These are phyloP conservation scores for Drosophila littoralis DNA, from an alignment of 1,140 invertebrate genomes.

Conservation along the genomic window DNA sequence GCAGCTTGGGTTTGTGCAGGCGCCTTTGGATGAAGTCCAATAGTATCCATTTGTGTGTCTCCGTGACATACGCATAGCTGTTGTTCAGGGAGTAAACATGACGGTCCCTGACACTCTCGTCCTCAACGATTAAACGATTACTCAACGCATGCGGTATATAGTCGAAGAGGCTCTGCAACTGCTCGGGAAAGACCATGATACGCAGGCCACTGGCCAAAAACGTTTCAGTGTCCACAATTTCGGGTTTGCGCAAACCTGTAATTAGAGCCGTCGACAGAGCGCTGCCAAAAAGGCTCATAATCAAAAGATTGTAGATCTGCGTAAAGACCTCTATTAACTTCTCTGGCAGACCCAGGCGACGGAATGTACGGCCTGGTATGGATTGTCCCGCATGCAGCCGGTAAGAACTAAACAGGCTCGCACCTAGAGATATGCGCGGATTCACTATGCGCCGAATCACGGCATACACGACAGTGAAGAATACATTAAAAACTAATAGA, in stretches of 20 bases:
- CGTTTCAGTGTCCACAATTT: slow-evolving; percentile 1
- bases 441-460: not conserved
- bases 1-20: slow-evolving; percentile 1
- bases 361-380: not conserved
- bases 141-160: not conserved
- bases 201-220: slow-evolving; percentile 1
- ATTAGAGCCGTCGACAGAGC: not conserved
- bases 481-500: not conserved
- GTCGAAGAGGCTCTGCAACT: not conserved
- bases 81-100: slow-evolving; percentile 7
- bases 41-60: not conserved
- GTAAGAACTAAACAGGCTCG: not conserved
- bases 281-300: not conserved
- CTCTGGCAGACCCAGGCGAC: not conserved
- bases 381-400: not conserved
- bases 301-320: not conserved
- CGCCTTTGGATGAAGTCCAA: slow-evolving; percentile 1
- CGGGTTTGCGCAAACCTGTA: not conserved
- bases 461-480: not conserved
- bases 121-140: not conserved
- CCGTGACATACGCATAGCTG: slow-evolving; percentile 10
- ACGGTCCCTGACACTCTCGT: not conserved
- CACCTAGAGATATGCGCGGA: not conserved
- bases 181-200: not conserved
- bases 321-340: slow-evolving; percentile 1